Evolutionary conservation across 1,140 invertebrate species (phyloP).

Genomic region (Manduca sexta): DNA sequence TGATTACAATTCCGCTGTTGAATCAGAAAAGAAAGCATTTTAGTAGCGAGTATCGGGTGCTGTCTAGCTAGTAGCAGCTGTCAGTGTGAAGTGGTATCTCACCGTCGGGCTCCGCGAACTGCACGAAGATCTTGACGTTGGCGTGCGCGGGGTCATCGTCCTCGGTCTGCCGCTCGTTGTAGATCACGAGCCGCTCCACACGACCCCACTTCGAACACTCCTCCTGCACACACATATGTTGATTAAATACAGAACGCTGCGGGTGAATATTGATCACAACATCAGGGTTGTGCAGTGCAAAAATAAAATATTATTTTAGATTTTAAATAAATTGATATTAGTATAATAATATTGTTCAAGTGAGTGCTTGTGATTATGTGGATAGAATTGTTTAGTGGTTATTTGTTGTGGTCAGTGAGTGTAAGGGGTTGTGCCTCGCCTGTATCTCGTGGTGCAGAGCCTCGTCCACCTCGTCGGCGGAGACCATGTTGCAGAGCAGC

Average conservation of each 20-base stretch:
- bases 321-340: too few relatives aligned
- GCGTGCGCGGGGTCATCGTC: slow-evolving; percentile 82
- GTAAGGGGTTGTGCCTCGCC: too few relatives aligned
- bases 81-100: slow-evolving; percentile 38
- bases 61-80: too few relatives aligned
- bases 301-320: too few relatives aligned
- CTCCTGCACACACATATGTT: slow-evolving; percentile 77
- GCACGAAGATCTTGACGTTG: slow-evolving; percentile 99
- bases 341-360: too few relatives aligned
- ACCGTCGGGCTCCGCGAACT: slow-evolving; percentile 88
- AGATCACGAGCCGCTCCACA: slow-evolving; percentile 96
- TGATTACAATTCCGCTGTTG: too few relatives aligned
- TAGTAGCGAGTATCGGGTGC: too few relatives aligned
- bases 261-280: background rate
- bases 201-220: slow-evolving; percentile 95
- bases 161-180: slow-evolving; percentile 96
- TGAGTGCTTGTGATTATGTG: too few relatives aligned
- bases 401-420: too few relatives aligned
- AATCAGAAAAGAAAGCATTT: too few relatives aligned
- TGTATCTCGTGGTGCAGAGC: slow-evolving; percentile 97
- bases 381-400: too few relatives aligned
- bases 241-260: too few relatives aligned
- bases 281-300: background rate
- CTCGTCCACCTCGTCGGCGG: slow-evolving; percentile 96
- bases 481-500: slow-evolving; percentile 96